A percentile compares a stretch with the other conserved stretches of the same genome.
phyloP scores from a whole-genome alignment of 2,797 vertebrate species.

The Dallia pectoralis region DNA sequence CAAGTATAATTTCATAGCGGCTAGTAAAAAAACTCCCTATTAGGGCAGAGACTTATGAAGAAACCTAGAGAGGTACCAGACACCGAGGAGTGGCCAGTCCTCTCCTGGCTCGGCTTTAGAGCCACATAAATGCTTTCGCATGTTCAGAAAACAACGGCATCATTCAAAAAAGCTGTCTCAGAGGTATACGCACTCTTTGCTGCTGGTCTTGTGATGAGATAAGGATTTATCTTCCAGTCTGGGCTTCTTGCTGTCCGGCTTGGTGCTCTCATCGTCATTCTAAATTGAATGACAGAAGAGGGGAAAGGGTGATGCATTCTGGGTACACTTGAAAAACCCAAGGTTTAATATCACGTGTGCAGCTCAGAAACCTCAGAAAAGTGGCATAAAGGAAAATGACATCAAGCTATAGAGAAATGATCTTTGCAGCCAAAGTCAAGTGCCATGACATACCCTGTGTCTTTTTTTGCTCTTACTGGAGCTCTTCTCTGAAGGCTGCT shows the following conservation, averaged over 20 bases:
- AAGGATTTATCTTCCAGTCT: slow-evolving; percentile 88
- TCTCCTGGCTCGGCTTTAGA: too few relatives aligned
- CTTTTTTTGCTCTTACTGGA: slow-evolving; percentile 92
- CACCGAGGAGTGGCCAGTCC: too few relatives aligned
- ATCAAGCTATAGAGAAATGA: background rate
- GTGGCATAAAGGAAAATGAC: background rate
- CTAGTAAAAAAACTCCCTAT: too few relatives aligned
- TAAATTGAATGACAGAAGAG: slow-evolving; percentile 48
- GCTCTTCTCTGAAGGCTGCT: slow-evolving; percentile 84
- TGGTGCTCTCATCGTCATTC: slow-evolving; percentile 88
- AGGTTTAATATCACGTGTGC: background rate
- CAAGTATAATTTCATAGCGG: too few relatives aligned
- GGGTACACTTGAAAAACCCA: background rate
- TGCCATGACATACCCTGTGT: slow-evolving; percentile 80
- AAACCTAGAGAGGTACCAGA: too few relatives aligned
- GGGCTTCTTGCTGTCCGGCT: slow-evolving; percentile 89
- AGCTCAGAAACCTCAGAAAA: background rate
- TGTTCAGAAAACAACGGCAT: too few relatives aligned
- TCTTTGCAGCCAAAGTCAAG: background rate
- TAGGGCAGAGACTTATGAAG: too few relatives aligned
- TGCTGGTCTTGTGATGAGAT: slow-evolving; percentile 87
- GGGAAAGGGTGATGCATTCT: background rate
- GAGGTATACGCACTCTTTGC: slow-evolving; percentile 85
- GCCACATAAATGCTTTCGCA: too few relatives aligned
- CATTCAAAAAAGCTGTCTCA: background rate